Evolutionary conservation across 2,113 vertebrate genomes (phyloP), one percentile per base, ranked within the genome.

Genomic region (Zosterops borbonicus): DNA sequence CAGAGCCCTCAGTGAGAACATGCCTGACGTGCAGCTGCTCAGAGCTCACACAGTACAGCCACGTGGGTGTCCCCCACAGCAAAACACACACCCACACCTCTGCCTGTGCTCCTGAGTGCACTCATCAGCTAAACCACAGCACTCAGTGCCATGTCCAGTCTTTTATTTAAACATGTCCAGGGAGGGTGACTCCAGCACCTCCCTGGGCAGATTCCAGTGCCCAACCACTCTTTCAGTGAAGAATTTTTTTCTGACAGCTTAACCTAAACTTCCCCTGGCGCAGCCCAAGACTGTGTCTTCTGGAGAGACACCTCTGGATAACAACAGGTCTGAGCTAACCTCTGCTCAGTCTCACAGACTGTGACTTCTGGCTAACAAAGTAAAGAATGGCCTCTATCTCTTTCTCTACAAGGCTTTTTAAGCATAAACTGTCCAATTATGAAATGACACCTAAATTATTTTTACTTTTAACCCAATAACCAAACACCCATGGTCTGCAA

Each of bases 51-150:
- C 8, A 6, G 12, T 13, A 39, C 31, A 33, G 6, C 21, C 13
- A 1, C 1, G 20, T 9, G 68, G 55, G 31, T 74, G 35, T 7
- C 5, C 19, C 35, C 47, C 37, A 8, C 13, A 37, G 5, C 37
- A 25, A 4, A 13, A 9, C 7, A 4, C 46, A 28, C 10, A 1
- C 56, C 47, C 84, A 37, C 7, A 21, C 11, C 55, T 29, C 52
- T 6, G 0, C 31, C 71, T 42, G 46, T 53, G 56, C 75, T 84
- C 63, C 59, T 37, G 25, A 9, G 56, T 0, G 2, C 14, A 1
- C 1, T 56, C 52, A 31, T 27, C n/a, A 39, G 7, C 27, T 1
- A 33, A 56, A 16, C 50, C 50, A 16, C 0, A 2, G 25, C 41
- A 6, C 33, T 21, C 21, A 39, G 28, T 27, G n/a, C 52, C 41